Percentiles rank a stretch among this genome's conserved stretches.
phyloP scores from a whole-genome alignment of 2,888 invertebrate species.

The Perizoma flavofasciatum region DNA sequence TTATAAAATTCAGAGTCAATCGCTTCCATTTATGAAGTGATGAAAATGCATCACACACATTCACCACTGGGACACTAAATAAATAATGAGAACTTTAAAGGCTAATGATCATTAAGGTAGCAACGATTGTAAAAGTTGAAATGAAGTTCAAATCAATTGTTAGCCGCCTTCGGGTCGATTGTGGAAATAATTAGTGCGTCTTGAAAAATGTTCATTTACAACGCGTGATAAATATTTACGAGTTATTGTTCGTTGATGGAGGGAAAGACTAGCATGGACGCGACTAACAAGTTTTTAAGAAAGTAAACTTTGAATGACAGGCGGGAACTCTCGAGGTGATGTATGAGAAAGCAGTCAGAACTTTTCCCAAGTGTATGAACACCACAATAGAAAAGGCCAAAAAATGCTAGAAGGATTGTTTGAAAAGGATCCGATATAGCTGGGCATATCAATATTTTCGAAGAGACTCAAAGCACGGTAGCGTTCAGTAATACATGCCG shows the following conservation, averaged over 20 bases:
- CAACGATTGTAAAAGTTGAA: slow-evolving; percentile 43
- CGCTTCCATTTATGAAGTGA: slow-evolving; percentile 3
- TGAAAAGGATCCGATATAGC: no score
- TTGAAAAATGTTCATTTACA: slow-evolving; percentile 79
- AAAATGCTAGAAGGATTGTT: no score
- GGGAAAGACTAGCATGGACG: slow-evolving; percentile 56
- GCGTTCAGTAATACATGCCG: no score
- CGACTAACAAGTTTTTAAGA: background rate
- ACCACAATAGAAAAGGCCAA: no score
- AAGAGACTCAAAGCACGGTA: no score
- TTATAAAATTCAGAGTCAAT: no score
- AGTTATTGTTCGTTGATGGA: slow-evolving; percentile 73
- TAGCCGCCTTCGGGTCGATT: slow-evolving; percentile 58
- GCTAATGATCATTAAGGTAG: slow-evolving; percentile 56
- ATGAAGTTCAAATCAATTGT: slow-evolving; percentile 67
- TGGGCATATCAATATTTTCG: no score
- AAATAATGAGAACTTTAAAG: slow-evolving; percentile 40
- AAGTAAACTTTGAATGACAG: no score
- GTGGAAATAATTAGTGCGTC: slow-evolving; percentile 80
- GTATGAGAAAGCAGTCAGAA: no score
- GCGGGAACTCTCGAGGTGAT: no score
- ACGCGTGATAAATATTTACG: slow-evolving; percentile 82
- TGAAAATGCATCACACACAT: slow-evolving; percentile 21
- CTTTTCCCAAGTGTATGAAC: no score
- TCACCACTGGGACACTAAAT: slow-evolving; percentile 12